Conservation (phyloP, 2,888 invertebrate genomes). For the Dryobota labecula region DNA sequence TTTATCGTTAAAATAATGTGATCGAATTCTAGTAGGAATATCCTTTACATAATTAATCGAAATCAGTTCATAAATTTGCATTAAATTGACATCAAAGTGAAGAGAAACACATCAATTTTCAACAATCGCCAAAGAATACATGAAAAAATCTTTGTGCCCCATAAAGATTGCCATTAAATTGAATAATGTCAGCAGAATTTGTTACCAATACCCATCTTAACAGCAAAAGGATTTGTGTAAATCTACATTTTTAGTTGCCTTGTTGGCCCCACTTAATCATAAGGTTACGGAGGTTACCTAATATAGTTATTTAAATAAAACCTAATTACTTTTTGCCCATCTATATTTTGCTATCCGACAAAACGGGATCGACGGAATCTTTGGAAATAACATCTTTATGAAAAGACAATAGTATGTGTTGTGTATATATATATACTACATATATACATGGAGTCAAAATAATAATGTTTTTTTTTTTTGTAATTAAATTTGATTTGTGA, state of each 20-base stretch:
- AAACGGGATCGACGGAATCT: neutral
- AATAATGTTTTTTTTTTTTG: too few relatives aligned
- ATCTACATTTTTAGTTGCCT: neutral
- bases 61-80: constrained; percentile 43
- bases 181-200: constrained; percentile 6
- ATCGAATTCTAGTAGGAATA: constrained; percentile 20
- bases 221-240: neutral
- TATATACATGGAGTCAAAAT: too few relatives aligned
- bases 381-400: neutral
- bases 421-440: too few relatives aligned
- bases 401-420: too few relatives aligned
- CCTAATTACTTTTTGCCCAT: too few relatives aligned
- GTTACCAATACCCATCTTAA: neutral
- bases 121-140: constrained; percentile 15
- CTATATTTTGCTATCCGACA: neutral
- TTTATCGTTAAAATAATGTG: neutral
- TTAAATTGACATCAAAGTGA: constrained; percentile 31
- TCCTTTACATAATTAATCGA: constrained; percentile 49
- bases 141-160: neutral
- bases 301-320: neutral
- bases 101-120: constrained; percentile 35
- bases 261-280: neutral
- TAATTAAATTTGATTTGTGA: too few relatives aligned
- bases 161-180: constrained; percentile 9
- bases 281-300: neutral